These are phyloP conservation scores for Xenopus laevis DNA, from an alignment of 2,113 vertebrate species.

Conservation along the genomic window DNA sequence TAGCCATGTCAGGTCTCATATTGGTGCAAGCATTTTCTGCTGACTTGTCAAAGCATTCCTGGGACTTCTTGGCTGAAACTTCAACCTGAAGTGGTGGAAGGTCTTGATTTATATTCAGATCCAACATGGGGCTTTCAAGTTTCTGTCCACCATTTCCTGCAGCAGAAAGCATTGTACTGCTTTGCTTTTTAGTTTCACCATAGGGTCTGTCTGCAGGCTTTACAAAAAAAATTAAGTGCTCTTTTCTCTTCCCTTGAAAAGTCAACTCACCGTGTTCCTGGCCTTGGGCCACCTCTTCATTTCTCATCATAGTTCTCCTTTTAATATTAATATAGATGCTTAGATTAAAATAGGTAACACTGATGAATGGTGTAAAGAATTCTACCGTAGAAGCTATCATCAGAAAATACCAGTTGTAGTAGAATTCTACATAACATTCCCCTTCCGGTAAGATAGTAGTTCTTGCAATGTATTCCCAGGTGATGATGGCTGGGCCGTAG, in stretches of 20 bases:
- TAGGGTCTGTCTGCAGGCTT: conserved; percentile 47
- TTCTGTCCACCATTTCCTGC: conserved; percentile 29
- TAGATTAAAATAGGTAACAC: conserved; percentile 67
- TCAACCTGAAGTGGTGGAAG: conserved; percentile 60
- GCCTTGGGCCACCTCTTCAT: conserved; percentile 39
- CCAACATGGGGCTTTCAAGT: conserved; percentile 47
- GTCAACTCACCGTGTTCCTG: conserved; percentile 52
- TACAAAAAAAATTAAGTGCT: conserved; percentile 58
- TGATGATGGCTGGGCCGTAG: conserved; percentile 68
- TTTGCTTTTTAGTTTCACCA: conserved; percentile 30
- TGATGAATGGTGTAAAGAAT: conserved; percentile 73
- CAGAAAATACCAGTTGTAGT: conserved; percentile 73
- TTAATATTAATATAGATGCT: conserved; percentile 72
- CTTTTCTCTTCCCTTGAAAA: conserved; percentile 46
- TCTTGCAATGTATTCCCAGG: conserved; percentile 65
- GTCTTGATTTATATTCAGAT: conserved; percentile 37
- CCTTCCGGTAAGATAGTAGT: conserved; percentile 60
- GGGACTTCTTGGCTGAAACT: conserved; percentile 26
- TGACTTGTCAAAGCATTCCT: conserved; percentile 47
- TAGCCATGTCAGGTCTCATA: conserved; percentile 43
- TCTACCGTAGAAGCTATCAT: conserved; percentile 68
- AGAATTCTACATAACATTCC: conserved; percentile 70
- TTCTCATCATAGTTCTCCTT: conserved; percentile 57
- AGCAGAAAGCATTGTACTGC: conserved; percentile 18
- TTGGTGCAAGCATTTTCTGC: conserved; percentile 32